Evolutionary conservation across 2,888 invertebrate genomes (phyloP), one percentile per base, ranked within the genome.

Genomic region (Drosophila monieri): DNA sequence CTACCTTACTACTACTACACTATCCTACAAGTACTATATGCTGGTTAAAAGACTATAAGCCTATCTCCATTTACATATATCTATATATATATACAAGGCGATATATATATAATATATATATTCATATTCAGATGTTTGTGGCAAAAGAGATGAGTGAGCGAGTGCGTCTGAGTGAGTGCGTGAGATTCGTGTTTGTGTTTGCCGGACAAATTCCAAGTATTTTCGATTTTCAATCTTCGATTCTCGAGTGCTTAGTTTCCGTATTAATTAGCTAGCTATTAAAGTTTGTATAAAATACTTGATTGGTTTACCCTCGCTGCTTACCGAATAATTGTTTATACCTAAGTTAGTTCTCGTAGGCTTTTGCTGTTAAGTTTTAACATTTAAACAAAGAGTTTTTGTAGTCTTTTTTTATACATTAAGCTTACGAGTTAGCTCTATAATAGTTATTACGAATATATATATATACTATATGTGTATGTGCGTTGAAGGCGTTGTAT

Each of bases 321-420:
- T 9, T 18, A 35, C 35, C 35, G 35, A 35, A 35, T 35, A 35
- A 35, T 35, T 35, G 61, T 14, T 61, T 58, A 64, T 25, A n/a
- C 4, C 10, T 46, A 35, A 23, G 15, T 70, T 60, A 72, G 77
- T 70, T 65, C 61, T 79, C 35, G 51, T 79, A 80, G 54, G 70
- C 70, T 73, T 75, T 66, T 56, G 80, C 80, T 80, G 80, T 85
- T 80, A 80, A 79, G 80, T 83, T 80, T 80, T 62, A 67, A 37
- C 39, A 43, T 52, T 66, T 74, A 57, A 65, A 64, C 44, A 57
- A 61, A n/a, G 23, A n/a, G 27, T 48, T 56, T 35, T 67, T 73
- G 56, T 78, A 85, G 67, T 74, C 62, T 75, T 77, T 74, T 74
- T 75, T 58, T 65, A 66, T 73, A 73, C 39, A 44, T 52, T 62